Base-by-base conservation (phyloP, 2,888 invertebrate genomes). In the Rhingia campestris region DNA sequence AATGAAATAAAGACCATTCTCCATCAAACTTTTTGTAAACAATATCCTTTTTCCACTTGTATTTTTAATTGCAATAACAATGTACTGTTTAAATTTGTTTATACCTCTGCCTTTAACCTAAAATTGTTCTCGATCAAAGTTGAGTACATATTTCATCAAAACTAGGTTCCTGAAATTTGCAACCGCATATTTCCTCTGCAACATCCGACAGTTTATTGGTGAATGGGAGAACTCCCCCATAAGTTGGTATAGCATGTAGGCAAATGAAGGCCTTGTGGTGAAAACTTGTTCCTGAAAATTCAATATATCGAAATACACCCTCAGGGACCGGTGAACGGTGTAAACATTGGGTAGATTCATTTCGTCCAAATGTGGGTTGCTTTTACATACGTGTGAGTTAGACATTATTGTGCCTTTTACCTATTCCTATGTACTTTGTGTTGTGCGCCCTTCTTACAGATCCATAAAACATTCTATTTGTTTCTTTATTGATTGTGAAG, bases 131-230 rank as follows among this genome's bases (percentile, higher is more conserved):
- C 12, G 45, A 45, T 58, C 45, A 72, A 76, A 70, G 43, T 61
- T 63, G 33, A 73, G 56, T 54, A n/a, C n/a, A n/a, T n/a, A 51
- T 67, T 82, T 58, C 51, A 66, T 63, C 51, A 63, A 77, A 82
- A 77, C 56, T 73, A 67, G 77, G 77, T 73, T 67, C 45, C 37
- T 67, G 43, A 77, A 67, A 82, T 82, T n/a, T 72, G 73, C 82
- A 82, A 73, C 77, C 73, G 56, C 82, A 79, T 82, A 77, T 82
- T 82, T 82, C 63, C 73, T 22, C 22, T 79, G 79, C 67, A 82
- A 73, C 67, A 79, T 66, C 76, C 35, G 72, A 47, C 32, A 59
- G 53, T 58, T 70, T 70, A 76, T 75, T 81, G 41, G 47, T 61
- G 35, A 41, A 58, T 53, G 9, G 22, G 43, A 35, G 41, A 37